Conservation (phyloP, 2,888 invertebrate genomes). For the Punctoribates punctum region DNA sequence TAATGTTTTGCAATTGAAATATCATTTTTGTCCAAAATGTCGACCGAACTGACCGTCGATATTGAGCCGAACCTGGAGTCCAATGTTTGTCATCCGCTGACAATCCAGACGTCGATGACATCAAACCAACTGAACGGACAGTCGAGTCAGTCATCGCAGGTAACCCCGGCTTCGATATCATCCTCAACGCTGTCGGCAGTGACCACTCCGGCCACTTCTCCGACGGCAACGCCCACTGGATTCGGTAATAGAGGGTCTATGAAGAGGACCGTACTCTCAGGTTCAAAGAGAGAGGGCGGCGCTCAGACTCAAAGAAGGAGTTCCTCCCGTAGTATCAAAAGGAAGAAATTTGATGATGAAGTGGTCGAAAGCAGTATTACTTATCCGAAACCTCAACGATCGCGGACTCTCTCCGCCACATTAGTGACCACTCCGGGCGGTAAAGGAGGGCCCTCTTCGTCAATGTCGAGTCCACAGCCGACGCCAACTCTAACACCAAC, state of each 20-base stretch:
- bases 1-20: too few species aligned
- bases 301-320: slow-evolving; percentile 56
- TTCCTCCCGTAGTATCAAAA: slow-evolving; percentile 88
- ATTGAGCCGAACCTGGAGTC: background rate
- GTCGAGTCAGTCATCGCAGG: slow-evolving; percentile 22
- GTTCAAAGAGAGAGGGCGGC: slow-evolving; percentile 7
- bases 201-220: slow-evolving; percentile 28
- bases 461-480: slow-evolving; percentile 24
- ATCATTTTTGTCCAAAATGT: background rate
- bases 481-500: slow-evolving; percentile 4
- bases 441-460: slow-evolving; percentile 14
- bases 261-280: background rate
- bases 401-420: background rate
- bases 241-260: background rate
- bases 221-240: slow-evolving; percentile 10
- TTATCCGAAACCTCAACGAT: slow-evolving; percentile 42
- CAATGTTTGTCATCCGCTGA: slow-evolving; percentile 17
- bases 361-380: slow-evolving; percentile 80
- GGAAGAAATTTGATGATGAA: slow-evolving; percentile 94
- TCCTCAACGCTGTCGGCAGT: slow-evolving; percentile 24
- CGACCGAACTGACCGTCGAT: background rate
- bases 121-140: background rate
- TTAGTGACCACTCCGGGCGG: background rate
- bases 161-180: slow-evolving; percentile 12
- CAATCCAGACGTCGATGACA: slow-evolving; percentile 5